A percentile compares a stretch with the other conserved stretches of the same genome.
Conservation (phyloP, 35 echinoderm and acorn worm genomes). For the Anneissia japonica region DNA sequence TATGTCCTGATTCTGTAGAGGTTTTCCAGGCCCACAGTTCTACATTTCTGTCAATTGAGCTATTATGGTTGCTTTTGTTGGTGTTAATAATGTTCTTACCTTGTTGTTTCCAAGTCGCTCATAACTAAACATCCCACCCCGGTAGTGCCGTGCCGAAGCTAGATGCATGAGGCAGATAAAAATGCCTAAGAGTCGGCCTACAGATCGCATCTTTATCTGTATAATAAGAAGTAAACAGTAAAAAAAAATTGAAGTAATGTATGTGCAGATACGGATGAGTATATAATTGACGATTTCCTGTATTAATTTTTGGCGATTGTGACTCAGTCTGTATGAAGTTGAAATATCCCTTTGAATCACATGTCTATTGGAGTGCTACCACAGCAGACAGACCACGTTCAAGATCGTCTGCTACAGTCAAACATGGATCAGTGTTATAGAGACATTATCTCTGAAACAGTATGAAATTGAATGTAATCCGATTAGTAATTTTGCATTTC, state of each 20-base stretch:
- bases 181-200: not conserved
- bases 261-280: not conserved
- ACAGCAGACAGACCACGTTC: not conserved
- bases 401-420: not conserved
- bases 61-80: too few relatives aligned
- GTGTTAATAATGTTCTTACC: not conserved
- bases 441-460: too few relatives aligned
- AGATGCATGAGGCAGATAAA: not conserved
- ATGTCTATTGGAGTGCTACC: not conserved
- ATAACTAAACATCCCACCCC: not conserved
- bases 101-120: not conserved
- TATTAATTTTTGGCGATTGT: not conserved
- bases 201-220: not conserved
- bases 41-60: too few relatives aligned
- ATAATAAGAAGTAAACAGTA: not conserved
- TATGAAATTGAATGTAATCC: too few relatives aligned
- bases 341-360: not conserved
- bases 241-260: not conserved
- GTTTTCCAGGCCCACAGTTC: too few relatives aligned
- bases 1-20: too few relatives aligned
- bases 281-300: not conserved
- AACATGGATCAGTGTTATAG: not conserved
- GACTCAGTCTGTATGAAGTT: not conserved
- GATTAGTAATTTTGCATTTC: too few relatives aligned
- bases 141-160: not conserved